Evolutionary conservation across 2,888 invertebrate genomes (phyloP).

Genomic region (Lampropteryx suffumata): DNA sequence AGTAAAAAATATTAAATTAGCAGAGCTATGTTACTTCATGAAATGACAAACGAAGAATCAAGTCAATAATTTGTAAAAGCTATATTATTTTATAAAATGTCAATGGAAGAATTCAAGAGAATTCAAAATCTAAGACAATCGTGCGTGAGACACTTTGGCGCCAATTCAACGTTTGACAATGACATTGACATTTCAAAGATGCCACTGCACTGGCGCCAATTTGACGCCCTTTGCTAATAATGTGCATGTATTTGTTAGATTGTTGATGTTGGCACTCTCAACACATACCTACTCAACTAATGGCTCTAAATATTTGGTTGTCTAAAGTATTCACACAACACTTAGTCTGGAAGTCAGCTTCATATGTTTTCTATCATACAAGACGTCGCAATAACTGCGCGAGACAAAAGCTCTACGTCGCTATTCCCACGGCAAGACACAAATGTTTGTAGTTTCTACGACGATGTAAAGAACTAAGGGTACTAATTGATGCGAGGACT

Average conservation of each 20-base stretch:
- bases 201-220: not conserved
- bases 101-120: too few species aligned
- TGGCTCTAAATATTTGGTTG: slow-evolving; percentile 21
- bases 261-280: slow-evolving; percentile 13
- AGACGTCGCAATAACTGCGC: not conserved
- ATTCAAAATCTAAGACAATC: too few species aligned
- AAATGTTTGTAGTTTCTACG: too few species aligned
- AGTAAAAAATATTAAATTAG: too few species aligned
- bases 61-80: too few species aligned
- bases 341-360: not conserved
- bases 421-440: too few species aligned
- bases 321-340: slow-evolving; percentile 22
- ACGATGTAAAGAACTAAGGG: too few species aligned
- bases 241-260: not conserved
- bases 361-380: not conserved
- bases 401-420: not conserved
- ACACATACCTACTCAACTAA: too few species aligned
- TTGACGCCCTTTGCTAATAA: slow-evolving; percentile 4
- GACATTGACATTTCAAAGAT: slow-evolving; percentile 24
- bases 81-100: too few species aligned
- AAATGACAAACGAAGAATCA: too few species aligned
- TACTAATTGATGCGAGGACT: too few species aligned
- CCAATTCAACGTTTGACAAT: slow-evolving; percentile 16
- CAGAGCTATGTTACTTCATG: too few species aligned
- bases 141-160: slow-evolving; percentile 1